Percentiles rank a stretch among this genome's conserved stretches.
Conservation (phyloP, 2,888 invertebrate species). For the Dermolepida albohirtum region DNA sequence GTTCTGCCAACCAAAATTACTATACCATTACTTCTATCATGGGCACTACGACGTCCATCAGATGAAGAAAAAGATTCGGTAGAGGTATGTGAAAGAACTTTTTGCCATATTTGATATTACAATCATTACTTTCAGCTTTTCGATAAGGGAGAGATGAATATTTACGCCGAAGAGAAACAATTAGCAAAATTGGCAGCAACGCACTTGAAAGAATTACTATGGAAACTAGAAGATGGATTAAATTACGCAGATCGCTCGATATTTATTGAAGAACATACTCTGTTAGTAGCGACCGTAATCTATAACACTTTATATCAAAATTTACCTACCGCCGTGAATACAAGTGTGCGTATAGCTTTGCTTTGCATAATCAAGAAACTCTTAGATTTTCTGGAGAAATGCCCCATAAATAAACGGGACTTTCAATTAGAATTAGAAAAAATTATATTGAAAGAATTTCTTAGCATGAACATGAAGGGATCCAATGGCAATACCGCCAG, state of each 20-base stretch:
- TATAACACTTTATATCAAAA: conserved; percentile 51
- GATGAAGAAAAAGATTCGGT: conserved; percentile 25
- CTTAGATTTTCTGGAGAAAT: conserved; percentile 41
- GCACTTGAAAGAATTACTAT: conserved; percentile 49
- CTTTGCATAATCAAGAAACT: conserved; percentile 42
- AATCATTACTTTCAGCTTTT: conserved; percentile 70
- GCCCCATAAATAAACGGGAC: conserved; percentile 31
- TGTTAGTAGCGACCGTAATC: conserved; percentile 55
- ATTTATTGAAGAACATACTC: conserved; percentile 58
- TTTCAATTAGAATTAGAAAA: conserved; percentile 40
- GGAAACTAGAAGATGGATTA: conserved; percentile 52
- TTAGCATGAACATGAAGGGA: conserved; percentile 27
- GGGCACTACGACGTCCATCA: conserved; percentile 55
- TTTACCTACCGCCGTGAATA: conserved; percentile 23
- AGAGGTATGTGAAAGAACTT: conserved; percentile 49
- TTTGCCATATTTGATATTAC: not conserved
- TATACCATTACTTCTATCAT: conserved; percentile 56
- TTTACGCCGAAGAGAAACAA: conserved; percentile 66
- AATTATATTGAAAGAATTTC: conserved; percentile 39
- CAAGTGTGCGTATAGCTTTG: conserved; percentile 36
- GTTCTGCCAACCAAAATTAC: conserved; percentile 52
- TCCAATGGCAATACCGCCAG: not conserved
- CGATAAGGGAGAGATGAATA: conserved; percentile 74
- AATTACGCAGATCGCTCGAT: conserved; percentile 57
- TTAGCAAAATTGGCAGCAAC: conserved; percentile 26